phyloP scores from a whole-genome alignment of 23 tunicate species.

The Halocynthia roretzi region DNA sequence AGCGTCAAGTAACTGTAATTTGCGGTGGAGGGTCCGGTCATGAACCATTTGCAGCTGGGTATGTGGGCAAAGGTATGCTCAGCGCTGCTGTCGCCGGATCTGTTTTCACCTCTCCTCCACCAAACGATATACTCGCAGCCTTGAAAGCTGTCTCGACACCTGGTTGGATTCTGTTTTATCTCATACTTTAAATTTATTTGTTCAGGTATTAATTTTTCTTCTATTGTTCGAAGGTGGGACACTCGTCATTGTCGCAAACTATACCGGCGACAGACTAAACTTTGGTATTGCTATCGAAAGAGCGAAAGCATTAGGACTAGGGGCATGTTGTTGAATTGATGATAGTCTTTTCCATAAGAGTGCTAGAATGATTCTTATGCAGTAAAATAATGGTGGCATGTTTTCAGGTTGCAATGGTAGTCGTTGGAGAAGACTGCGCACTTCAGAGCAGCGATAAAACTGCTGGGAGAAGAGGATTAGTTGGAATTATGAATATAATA shows the following conservation, averaged over 20 bases:
- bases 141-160: conserved; percentile 55
- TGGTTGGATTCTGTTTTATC: neutral
- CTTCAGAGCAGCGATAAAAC: conserved; percentile 72
- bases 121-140: conserved; percentile 83
- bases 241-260: conserved; percentile 83
- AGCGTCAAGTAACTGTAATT: conserved; percentile 41
- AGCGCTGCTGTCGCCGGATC: conserved; percentile 98
- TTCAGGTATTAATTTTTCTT: neutral
- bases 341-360: neutral
- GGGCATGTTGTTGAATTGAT: neutral
- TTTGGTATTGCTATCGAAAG: conserved; percentile 96
- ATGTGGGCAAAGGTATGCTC: conserved; percentile 96
- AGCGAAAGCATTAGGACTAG: conserved; percentile 60
- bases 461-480: conserved; percentile 82
- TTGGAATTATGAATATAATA: conserved; percentile 76
- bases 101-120: conserved; percentile 97
- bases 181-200: neutral
- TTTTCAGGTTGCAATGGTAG: conserved; percentile 42
- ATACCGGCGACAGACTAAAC: conserved; percentile 96
- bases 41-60: conserved; percentile 99
- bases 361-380: too few species aligned
- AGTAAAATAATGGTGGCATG: too few species aligned
- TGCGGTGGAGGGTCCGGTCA: conserved; percentile 99
- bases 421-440: conserved; percentile 96
- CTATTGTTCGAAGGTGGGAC: conserved; percentile 35